Evolutionary conservation across 2,113 vertebrate species (phyloP).

Genomic region (Thomomys bottae): DNA sequence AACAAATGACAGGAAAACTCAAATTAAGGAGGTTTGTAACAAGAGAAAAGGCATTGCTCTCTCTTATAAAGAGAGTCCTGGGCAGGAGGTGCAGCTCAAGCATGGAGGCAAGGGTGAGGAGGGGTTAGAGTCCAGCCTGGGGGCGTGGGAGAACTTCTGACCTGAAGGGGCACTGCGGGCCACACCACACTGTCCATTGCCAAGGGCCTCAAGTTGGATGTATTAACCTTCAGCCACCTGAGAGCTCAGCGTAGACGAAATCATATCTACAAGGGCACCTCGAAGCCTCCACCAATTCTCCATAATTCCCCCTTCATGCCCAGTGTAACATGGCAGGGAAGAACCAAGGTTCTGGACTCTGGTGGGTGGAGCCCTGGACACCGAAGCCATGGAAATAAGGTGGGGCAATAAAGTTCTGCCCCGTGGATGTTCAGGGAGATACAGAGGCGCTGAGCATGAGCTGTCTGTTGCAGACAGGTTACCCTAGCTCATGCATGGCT

Average conservation of each 20-base stretch:
- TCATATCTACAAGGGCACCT: no score
- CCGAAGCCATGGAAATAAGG: background rate
- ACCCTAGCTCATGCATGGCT: accelerated
- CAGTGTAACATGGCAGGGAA: background rate
- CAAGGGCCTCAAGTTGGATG: accelerated
- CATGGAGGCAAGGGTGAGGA: background rate
- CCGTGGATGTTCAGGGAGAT: background rate
- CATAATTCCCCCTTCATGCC: no score
- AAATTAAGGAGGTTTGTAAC: background rate
- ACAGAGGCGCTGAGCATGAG: accelerated
- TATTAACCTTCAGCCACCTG: no score
- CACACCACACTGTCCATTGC: background rate
- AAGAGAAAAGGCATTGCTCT: no score
- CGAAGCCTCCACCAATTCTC: no score
- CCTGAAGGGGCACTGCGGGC: background rate
- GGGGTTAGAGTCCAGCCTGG: background rate
- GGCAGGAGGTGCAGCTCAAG: background rate
- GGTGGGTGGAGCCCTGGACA: background rate
- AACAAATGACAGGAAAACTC: background rate
- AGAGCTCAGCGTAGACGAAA: background rate
- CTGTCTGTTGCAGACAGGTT: accelerated
- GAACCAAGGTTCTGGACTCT: no score
- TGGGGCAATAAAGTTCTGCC: background rate
- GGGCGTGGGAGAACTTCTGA: background rate
- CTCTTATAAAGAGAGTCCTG: background rate